Conservation (phyloP, 1,140 invertebrate species). For the Cryptotermes secundus region DNA sequence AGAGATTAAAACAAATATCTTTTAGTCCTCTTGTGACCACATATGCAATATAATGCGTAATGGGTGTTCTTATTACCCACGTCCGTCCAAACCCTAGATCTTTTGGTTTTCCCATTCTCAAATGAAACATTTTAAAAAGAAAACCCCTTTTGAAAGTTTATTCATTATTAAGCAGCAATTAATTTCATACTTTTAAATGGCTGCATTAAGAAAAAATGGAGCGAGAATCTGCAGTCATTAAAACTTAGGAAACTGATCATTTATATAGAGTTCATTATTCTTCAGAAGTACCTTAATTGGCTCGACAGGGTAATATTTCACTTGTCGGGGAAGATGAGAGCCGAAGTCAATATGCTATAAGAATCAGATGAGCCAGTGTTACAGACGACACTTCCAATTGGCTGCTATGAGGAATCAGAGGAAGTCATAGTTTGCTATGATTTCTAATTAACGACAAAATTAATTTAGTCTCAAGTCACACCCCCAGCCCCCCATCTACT, state of each 20-base stretch:
- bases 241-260: background rate
- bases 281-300: background rate
- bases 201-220: too few species aligned
- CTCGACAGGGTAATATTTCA: background rate
- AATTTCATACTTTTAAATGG: background rate
- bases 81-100: too few species aligned
- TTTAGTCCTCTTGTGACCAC: too few species aligned
- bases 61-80: too few species aligned
- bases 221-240: background rate
- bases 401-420: background rate
- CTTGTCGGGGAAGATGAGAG: background rate
- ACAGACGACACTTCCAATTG: background rate
- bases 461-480: background rate
- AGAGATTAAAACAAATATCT: too few species aligned
- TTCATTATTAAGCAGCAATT: background rate
- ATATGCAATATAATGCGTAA: too few species aligned
- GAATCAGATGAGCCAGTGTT: background rate
- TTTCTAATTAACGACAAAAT: conserved; percentile 1
- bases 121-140: background rate
- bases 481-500: background rate
- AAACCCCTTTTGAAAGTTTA: background rate
- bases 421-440: background rate
- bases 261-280: background rate
- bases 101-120: too few species aligned
- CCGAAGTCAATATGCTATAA: background rate